A percentile compares a stretch with the other conserved stretches of the same genome.
Evolutionary conservation across 2,797 vertebrate species (phyloP).

Genomic region (Pteropus rufus): DNA sequence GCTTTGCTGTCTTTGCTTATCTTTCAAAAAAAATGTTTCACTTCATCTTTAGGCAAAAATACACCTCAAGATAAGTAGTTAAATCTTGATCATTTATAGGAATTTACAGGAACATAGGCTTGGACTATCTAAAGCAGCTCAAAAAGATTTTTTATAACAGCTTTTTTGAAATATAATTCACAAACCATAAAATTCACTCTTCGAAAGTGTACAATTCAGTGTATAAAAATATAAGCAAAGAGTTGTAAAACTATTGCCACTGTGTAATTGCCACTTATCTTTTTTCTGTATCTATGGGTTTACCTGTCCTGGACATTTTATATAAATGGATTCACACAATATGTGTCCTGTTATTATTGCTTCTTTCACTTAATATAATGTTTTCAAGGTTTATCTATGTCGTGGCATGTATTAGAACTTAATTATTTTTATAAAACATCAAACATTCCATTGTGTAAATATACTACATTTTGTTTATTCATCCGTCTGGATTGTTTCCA

Average conservation of each 20-base stretch:
- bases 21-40: neutral
- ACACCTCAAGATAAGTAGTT: neutral
- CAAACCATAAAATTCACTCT: neutral
- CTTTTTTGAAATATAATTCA: neutral
- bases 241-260: neutral
- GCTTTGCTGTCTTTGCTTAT: slow-evolving; percentile 21
- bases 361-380: neutral
- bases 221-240: neutral
- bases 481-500: slow-evolving; percentile 9
- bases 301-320: neutral
- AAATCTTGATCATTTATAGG: neutral
- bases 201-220: neutral
- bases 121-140: neutral
- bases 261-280: neutral
- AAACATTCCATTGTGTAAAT: neutral
- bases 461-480: neutral
- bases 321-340: neutral
- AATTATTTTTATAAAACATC: neutral
- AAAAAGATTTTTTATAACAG: neutral
- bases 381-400: neutral
- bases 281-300: neutral
- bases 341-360: neutral
- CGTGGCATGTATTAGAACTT: no score
- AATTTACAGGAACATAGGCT: neutral
- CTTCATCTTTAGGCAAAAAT: neutral